Base-by-base conservation (phyloP, 2,888 invertebrate species). In the Meteorus cinctellus region DNA sequence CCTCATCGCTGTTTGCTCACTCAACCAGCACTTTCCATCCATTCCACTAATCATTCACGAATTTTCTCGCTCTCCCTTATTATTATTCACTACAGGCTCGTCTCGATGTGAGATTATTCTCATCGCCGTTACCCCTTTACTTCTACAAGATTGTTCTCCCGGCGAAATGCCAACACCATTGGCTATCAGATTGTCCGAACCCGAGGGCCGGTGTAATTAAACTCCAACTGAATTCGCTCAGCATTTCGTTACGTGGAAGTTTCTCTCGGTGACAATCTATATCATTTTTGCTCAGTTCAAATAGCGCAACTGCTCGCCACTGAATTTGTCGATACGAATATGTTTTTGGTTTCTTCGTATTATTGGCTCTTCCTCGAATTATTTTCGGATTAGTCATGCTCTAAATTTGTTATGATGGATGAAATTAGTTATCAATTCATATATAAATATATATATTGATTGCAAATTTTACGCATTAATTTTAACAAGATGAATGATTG, bases 221-320 rank as follows among this genome's bases (percentile, higher is more conserved):
- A 85, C 83, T 84, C 82, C 77, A 80, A 84, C 86, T 81, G 83
- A 86, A 86, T 84, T 86, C 84, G 84, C 81, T 81, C 78, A 77
- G 72, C 77, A 41, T 55, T 65, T 68, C 74, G 63, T 60, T 60
- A 68, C 70, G 72, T 74, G 59, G 75, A 77, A 77, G 75, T 85
- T 82, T 80, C 81, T 82, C 80, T 84, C 78, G 59, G 59, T 12
- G 68, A 59, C 72, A 65, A 77, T 69, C 51, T 36, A 55, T 12
- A 16, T 3, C 27, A 55, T n/a, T 69, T 19, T 48, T 19, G 14
- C 55, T 51, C 29, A 59, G 19, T 71, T 19, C 41, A 36, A 60
- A 41, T 59, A 2, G 36, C 62, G 41, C 72, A 27, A 69, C 66
- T 60, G 71, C 51, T 4, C 31, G n/a, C 31, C 14, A 31, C 2